Evolutionary conservation across 2,888 invertebrate species (phyloP).

Genomic region (Heliconius hortense): DNA sequence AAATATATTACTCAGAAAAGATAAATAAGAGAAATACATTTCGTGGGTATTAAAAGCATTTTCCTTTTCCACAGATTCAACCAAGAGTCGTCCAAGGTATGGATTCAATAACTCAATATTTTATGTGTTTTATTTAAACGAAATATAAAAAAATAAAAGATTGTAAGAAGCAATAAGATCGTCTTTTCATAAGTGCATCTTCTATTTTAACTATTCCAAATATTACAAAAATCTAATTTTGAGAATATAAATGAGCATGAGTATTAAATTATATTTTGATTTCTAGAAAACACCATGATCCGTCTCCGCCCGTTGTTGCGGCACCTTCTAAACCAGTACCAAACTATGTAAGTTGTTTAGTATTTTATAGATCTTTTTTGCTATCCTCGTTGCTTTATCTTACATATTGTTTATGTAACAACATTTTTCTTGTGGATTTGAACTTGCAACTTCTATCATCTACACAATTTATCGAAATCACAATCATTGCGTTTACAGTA

Average conservation of each 20-base stretch:
- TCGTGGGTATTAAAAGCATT: conserved; percentile 26
- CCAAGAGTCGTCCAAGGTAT: conserved; percentile 26
- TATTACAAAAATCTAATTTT: neutral
- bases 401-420: too few relatives aligned
- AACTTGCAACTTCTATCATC: neutral
- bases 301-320: conserved; percentile 81
- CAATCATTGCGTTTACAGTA: too few relatives aligned
- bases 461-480: too few relatives aligned
- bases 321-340: conserved; percentile 66
- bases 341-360: conserved; percentile 31
- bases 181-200: too few relatives aligned
- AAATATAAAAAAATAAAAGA: neutral
- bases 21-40: neutral
- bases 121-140: neutral
- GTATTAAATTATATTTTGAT: neutral
- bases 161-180: too few relatives aligned
- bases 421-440: neutral
- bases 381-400: too few relatives aligned
- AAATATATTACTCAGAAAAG: too few relatives aligned
- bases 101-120: neutral
- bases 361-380: neutral
- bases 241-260: neutral
- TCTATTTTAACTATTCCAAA: neutral
- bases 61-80: conserved; percentile 37
- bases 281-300: conserved; percentile 60